These are phyloP conservation scores for Ophioderma brevispina DNA, from an alignment of 35 echinoderm and acorn worm species.

Conservation along the genomic window DNA sequence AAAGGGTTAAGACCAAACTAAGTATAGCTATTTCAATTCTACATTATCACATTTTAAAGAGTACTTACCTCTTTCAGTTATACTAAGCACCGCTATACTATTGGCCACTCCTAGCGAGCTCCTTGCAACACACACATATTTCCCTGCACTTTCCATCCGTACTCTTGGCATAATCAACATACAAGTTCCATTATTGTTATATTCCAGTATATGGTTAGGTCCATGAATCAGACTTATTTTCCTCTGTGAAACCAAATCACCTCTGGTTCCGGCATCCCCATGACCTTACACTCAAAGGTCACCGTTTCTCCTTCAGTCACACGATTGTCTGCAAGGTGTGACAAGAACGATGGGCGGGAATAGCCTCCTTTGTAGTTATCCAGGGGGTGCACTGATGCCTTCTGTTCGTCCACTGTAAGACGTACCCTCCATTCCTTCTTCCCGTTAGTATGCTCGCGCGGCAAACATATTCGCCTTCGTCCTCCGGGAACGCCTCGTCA, in stretches of 20 bases:
- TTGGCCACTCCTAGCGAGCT: constrained; percentile 57
- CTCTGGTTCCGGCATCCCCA: constrained; percentile 83
- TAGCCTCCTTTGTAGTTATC: neutral
- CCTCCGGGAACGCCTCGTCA: constrained; percentile 67
- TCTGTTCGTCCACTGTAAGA: constrained; percentile 66
- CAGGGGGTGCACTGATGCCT: neutral
- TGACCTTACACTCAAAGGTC: constrained; percentile 82
- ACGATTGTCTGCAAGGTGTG: constrained; percentile 43
- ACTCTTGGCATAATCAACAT: constrained; percentile 62
- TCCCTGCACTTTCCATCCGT: constrained; percentile 31
- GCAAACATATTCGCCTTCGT: constrained; percentile 75
- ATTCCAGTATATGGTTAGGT: constrained; percentile 48
- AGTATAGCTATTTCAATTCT: too few species aligned
- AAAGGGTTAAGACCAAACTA: too few species aligned
- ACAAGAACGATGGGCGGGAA: constrained; percentile 49
- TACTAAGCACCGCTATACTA: constrained; percentile 39
- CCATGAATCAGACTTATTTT: constrained; percentile 21
- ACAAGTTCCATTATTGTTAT: constrained; percentile 42
- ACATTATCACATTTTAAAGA: too few species aligned
- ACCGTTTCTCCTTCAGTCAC: constrained; percentile 58
- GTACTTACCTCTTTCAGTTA: constrained; percentile 57
- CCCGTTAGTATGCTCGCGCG: constrained; percentile 46
- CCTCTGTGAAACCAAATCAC: constrained; percentile 84
- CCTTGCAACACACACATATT: constrained; percentile 56
- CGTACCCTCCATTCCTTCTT: constrained; percentile 54